Evolutionary conservation across 2,113 vertebrate genomes (phyloP).

Genomic region (Dendrocopos noguchii): DNA sequence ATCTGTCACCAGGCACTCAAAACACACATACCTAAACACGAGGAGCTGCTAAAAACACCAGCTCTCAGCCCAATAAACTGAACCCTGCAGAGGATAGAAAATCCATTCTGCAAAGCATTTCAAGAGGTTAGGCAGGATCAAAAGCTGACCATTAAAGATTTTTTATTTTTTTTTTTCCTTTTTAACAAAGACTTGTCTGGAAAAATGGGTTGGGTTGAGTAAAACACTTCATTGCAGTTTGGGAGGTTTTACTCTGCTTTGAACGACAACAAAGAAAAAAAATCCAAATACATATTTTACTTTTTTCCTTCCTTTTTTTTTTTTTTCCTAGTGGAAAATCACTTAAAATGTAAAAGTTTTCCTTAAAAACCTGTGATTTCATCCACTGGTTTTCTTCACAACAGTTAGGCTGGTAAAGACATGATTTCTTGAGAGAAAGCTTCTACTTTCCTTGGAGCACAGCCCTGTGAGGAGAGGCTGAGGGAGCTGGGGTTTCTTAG

Average conservation of each 20-base stretch:
- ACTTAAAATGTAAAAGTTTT: neutral
- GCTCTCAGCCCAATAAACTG: neutral
- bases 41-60: constrained; percentile 12
- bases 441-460: no score
- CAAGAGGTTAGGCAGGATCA: neutral
- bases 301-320: no score
- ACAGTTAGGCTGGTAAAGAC: no score
- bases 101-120: neutral
- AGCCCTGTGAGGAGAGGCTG: no score
- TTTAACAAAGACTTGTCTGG: neutral
- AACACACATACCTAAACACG: neutral
- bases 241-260: neutral
- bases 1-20: neutral
- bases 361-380: neutral
- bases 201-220: neutral
- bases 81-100: neutral
- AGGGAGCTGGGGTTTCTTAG: no score
- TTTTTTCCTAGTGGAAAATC: neutral
- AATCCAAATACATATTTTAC: no score
- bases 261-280: neutral
- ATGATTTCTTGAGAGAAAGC: no score
- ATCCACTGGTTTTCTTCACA: no score
- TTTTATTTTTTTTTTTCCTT: no score
- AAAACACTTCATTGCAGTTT: neutral
- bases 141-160: neutral